Evolutionary conservation across 2,113 vertebrate genomes (phyloP).

Genomic region (Cathartes aura): DNA sequence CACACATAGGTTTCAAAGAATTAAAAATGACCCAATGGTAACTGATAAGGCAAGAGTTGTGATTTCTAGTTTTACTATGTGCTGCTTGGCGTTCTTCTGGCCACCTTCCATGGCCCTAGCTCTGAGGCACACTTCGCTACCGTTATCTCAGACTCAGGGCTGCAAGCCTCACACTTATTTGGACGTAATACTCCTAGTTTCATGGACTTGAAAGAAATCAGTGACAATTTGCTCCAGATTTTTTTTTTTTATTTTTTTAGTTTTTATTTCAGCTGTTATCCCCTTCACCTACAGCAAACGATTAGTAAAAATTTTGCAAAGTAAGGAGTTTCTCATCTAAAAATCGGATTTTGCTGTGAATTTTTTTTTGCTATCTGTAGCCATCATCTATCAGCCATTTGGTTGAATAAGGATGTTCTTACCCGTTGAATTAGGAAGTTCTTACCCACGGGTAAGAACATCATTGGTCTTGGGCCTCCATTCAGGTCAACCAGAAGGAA

Average conservation of each 20-base stretch:
- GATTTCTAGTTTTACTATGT: no score
- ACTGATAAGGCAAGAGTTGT: not conserved
- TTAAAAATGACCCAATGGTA: not conserved
- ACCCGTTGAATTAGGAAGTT: not conserved
- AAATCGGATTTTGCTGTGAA: not conserved
- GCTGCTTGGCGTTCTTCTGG: not conserved
- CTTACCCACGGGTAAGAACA: no score
- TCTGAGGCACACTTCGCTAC: not conserved
- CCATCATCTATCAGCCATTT: not conserved
- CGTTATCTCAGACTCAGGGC: fast-evolving
- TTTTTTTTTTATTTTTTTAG: not conserved
- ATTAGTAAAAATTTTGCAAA: not conserved
- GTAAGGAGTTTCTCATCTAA: not conserved
- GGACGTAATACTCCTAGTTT: not conserved
- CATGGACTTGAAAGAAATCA: not conserved
- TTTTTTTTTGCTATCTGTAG: not conserved
- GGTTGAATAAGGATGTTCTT: not conserved
- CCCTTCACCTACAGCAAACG: not conserved
- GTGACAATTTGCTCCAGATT: not conserved
- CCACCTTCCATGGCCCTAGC: not conserved
- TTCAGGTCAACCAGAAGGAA: not conserved
- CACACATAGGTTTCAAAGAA: not conserved
- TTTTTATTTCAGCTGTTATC: not conserved
- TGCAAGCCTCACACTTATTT: fast-evolving
- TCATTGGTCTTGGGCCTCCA: not conserved